Evolutionary conservation across 92 coral and sea anemone genomes (phyloP).

Genomic region (Porites cylindrica): DNA sequence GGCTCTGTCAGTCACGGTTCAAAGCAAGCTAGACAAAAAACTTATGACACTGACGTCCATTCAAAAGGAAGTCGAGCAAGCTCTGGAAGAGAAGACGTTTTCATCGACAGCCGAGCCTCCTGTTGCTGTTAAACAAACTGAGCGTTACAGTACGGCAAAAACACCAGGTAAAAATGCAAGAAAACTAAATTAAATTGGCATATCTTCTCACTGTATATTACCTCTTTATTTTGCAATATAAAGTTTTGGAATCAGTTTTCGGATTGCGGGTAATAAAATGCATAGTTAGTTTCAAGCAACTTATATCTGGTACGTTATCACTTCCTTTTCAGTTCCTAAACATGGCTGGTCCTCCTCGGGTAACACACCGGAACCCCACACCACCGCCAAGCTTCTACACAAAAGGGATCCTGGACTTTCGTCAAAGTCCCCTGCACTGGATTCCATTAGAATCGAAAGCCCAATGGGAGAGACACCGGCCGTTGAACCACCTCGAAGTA

Average conservation of each 20-base stretch:
- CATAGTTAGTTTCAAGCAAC: no score
- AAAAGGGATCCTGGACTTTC: slow-evolving; percentile 67
- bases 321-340: slow-evolving; percentile 65
- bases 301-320: background rate
- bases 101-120: background rate
- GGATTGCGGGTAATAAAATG: no score
- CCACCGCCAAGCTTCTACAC: slow-evolving; percentile 79
- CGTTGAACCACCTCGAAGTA: slow-evolving; percentile 33
- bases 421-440: slow-evolving; percentile 30
- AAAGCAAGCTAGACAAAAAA: background rate
- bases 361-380: slow-evolving; percentile 80
- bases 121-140: background rate
- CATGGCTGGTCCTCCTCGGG: slow-evolving; percentile 83
- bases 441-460: slow-evolving; percentile 54
- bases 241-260: no score
- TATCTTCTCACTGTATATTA: no score
- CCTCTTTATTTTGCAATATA: no score
- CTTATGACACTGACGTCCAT: background rate
- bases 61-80: slow-evolving; percentile 32
- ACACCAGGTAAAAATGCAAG: slow-evolving; percentile 27
- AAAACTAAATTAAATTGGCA: no score
- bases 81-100: slow-evolving; percentile 9
- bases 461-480: slow-evolving; percentile 62
- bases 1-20: slow-evolving; percentile 1
- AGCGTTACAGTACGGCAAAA: background rate